Evolutionary conservation across 2,113 vertebrate species (phyloP).

Genomic region (Plotosus lineatus): DNA sequence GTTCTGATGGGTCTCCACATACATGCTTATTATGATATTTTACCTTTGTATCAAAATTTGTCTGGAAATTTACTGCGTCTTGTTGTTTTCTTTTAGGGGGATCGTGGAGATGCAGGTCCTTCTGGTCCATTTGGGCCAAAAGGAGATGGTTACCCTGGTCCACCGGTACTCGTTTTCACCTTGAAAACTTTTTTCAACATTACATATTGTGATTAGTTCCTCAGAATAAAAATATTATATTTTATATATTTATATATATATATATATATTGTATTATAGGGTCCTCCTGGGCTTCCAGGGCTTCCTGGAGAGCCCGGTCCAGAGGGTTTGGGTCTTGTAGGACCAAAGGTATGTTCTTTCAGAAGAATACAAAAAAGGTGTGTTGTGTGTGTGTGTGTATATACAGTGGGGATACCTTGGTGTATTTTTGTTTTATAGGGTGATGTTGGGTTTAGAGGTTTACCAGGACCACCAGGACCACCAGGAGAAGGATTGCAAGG

Average conservation of each 20-base stretch:
- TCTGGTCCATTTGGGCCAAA: slow-evolving; percentile 81
- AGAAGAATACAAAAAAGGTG: neutral
- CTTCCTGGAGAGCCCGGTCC: slow-evolving; percentile 79
- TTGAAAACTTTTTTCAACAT: neutral
- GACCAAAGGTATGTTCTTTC: slow-evolving; percentile 78
- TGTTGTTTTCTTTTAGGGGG: slow-evolving; percentile 71
- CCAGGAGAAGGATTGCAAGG: slow-evolving; percentile 85
- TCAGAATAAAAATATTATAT: neutral
- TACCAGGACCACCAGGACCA: slow-evolving; percentile 75
- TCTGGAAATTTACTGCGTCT: neutral
- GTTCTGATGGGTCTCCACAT: too few species aligned
- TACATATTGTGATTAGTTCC: slow-evolving; percentile 28
- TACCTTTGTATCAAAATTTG: neutral
- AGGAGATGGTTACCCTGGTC: slow-evolving; percentile 84
- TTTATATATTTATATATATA: slow-evolving; percentile 18
- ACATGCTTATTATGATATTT: too few species aligned
- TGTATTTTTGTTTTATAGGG: slow-evolving; percentile 67
- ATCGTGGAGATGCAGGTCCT: slow-evolving; percentile 77
- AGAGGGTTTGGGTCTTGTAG: slow-evolving; percentile 81
- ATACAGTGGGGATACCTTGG: neutral
- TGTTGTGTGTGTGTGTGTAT: neutral
- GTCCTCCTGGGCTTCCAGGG: slow-evolving; percentile 81
- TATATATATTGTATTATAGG: too few species aligned
- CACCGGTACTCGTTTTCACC: slow-evolving; percentile 62
- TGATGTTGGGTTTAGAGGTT: slow-evolving; percentile 81